Conservation (phyloP, 2,888 invertebrate species). For the Spatulosminthurus flaviceps region DNA sequence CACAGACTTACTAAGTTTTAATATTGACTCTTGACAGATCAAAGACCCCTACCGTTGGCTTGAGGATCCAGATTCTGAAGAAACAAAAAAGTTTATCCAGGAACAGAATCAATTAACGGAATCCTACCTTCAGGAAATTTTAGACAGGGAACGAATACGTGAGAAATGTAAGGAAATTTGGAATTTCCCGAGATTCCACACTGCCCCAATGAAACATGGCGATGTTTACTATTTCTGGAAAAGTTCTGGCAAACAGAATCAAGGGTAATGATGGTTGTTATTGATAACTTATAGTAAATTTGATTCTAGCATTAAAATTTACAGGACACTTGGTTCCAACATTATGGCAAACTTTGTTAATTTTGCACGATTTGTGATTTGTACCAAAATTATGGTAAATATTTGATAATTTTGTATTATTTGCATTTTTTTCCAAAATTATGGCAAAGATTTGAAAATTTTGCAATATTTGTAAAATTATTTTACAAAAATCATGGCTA, state of each 20-base stretch:
- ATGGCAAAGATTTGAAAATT: too few species aligned
- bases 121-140: slow-evolving; percentile 15
- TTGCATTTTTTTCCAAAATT: too few species aligned
- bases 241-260: slow-evolving; percentile 31
- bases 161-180: slow-evolving; percentile 32
- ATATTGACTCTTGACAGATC: not conserved
- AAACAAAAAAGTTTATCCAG: slow-evolving; percentile 89
- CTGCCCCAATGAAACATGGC: slow-evolving; percentile 26
- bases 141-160: slow-evolving; percentile 32
- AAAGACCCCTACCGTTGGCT: slow-evolving; percentile 73
- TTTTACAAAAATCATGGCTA: too few species aligned
- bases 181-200: slow-evolving; percentile 31
- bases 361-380: too few species aligned
- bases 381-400: too few species aligned
- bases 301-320: too few species aligned
- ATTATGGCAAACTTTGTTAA: too few species aligned
- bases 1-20: not conserved
- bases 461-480: too few species aligned
- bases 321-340: too few species aligned
- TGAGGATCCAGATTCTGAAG: slow-evolving; percentile 91
- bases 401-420: too few species aligned
- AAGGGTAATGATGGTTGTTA: too few species aligned
- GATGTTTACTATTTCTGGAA: slow-evolving; percentile 22
- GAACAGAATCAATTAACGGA: slow-evolving; percentile 80
- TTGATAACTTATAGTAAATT: slow-evolving; percentile 1